Percentiles rank a stretch among this genome's conserved stretches.
Conservation (phyloP, 2,888 invertebrate species). For the Hydroisotoma schaefferi region DNA sequence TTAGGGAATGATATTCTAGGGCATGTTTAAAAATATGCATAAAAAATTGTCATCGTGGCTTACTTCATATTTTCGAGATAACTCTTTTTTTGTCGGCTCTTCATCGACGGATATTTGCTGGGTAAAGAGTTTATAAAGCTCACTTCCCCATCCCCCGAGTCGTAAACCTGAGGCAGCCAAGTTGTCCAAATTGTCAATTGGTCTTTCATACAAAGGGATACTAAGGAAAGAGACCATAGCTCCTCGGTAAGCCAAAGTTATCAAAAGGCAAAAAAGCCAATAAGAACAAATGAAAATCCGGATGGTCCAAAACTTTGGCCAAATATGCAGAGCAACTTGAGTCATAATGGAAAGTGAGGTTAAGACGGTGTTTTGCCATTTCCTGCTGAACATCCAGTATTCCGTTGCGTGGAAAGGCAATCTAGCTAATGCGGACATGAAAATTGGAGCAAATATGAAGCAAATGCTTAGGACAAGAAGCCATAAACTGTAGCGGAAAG, state of each 20-base stretch:
- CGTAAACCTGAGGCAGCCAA: conserved; percentile 37
- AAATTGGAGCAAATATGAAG: conserved; percentile 43
- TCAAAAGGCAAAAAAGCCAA: conserved; percentile 76
- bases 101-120: conserved; percentile 25
- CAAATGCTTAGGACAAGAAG: conserved; percentile 39
- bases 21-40: too few species aligned
- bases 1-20: too few species aligned
- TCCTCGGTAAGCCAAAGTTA: conserved; percentile 72
- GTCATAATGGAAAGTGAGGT: conserved; percentile 45
- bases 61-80: conserved; percentile 39
- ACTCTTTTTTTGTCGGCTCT: conserved; percentile 10
- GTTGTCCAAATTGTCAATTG: conserved; percentile 46
- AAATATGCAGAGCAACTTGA: conserved; percentile 46
- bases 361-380: conserved; percentile 25
- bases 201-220: conserved; percentile 45
- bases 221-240: conserved; percentile 49
- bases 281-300: conserved; percentile 80
- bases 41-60: too few species aligned
- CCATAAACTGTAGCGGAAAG: conserved; percentile 45
- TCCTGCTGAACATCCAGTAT: conserved; percentile 23
- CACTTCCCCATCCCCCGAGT: conserved; percentile 46
- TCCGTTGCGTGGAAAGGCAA: conserved; percentile 28
- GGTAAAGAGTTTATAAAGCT: conserved; percentile 42
- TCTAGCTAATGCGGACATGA: conserved; percentile 33
- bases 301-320: conserved; percentile 63